Evolutionary conservation across 2,113 vertebrate genomes (phyloP), one percentile per base, ranked within the genome.

Genomic region (Pseudopipra pipra): DNA sequence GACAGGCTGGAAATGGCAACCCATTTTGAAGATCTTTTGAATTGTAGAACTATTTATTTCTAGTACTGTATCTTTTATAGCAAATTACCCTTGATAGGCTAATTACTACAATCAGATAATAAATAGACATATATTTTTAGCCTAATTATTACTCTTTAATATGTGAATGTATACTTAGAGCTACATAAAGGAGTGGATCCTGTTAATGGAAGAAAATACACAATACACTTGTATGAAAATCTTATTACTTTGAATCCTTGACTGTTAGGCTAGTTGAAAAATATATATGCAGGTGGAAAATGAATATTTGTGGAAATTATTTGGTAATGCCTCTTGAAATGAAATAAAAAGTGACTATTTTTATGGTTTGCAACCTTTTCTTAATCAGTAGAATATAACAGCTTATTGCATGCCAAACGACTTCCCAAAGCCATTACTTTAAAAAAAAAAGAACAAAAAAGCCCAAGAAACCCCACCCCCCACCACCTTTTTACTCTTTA

Each of bases 41-140:
- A 92, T 12, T 85, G 93, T 97, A 98, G 98, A 97, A 95, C 95
- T 98, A 98, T 98, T 98, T 98, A 98, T 98, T 98, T 98, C 96
- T 95, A 96, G 96, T 96, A 96, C 95, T 90, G 89, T 96, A 90
- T 85, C 96, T 97, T 98, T 97, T 95, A 91, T 98, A 98, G 97
- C 94, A 96, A 96, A 97, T 85, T 90, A 95, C 78, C 89, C 95
- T 67, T 39, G n/a, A 79, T 96, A 96, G 96, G 89, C 82, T 94
- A 89, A 97, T 97, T 95, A 95, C 93, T 97, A 62, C 96, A 86
- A 22, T 96, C 91, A 85, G 77, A 97, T 97, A 95, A 97, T 96
- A 96, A 96, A 93, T 85, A 98, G 95, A 94, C 95, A 79, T 87
- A 94, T 96, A 95, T 96, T 94, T 91, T 79, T 97, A 98, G 94